Base-by-base conservation (phyloP, 2,797 vertebrate genomes). In the Podargus strigoides region DNA sequence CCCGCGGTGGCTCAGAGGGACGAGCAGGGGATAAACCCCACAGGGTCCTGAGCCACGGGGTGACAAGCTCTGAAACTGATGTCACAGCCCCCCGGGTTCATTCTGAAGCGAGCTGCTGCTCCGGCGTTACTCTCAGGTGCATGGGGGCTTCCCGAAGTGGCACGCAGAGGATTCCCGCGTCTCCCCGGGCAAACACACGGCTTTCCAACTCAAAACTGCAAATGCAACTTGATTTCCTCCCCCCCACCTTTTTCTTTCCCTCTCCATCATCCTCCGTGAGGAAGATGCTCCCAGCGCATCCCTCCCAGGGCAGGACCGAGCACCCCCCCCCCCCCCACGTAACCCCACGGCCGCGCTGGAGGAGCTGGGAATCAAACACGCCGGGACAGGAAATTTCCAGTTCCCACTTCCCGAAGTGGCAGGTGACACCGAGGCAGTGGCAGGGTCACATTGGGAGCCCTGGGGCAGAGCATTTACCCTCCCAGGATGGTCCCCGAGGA, bases 251-350 rank as follows among this genome's bases (percentile, higher is more conserved):
- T 60, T 3, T 44, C 53, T 22, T 19, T 20, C 30, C 30, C 21
- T 58, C 28, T 86, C 41, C 26, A 1, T 8, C 36, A n/a, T n/a
- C 39, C 56, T 47, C n/a, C 0, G 1, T 0, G 6, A 60, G 60
- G 42, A n/a, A 12, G 74, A 46, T 66, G 73, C 58, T 28, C 72
- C 17, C 1, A 0, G 75, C 6, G 5, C 26, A 19, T 42, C 66
- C 32, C 58, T 34, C 59, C 39, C 0, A 0, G 46, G 7, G 44
- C 11, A 76, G 67, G 4, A n/a, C 1, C 0, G 7, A 68, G 23
- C 28, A 55, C 52, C 53, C 76, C 30, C 15, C 70, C 12, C 44
- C 30, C 63, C 41, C 23, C 63, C 28, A 4, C 3, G 2, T 13
- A 34, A 50, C 7, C 15, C 75, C 18, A 2, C 0, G 4, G 4